Percentiles rank a stretch among this genome's conserved stretches.
Conservation (phyloP, 2,797 vertebrate species). For the Buphagus erythrorhynchus region DNA sequence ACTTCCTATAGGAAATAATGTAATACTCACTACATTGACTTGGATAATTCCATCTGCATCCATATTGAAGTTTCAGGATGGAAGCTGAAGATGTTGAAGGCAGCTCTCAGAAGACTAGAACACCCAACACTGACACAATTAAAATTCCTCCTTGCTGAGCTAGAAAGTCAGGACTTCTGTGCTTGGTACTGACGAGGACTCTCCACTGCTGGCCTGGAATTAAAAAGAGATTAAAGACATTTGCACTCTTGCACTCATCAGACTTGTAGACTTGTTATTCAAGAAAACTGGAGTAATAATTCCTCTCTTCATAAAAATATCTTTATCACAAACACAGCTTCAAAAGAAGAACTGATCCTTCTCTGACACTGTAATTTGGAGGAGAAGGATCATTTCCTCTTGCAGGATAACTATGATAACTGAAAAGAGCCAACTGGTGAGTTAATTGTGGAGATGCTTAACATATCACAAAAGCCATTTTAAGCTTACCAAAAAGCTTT, state of each 20-base stretch:
- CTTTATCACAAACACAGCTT: background rate
- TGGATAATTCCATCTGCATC: background rate
- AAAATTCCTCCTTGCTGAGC: background rate
- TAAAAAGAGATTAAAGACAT: background rate
- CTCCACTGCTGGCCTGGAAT: background rate
- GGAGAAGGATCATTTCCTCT: constrained; percentile 22
- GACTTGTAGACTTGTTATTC: background rate
- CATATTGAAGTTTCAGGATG: background rate
- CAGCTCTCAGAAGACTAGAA: background rate
- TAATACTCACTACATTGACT: background rate
- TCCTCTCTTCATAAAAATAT: background rate
- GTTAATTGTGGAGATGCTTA: background rate
- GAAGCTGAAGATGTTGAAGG: background rate
- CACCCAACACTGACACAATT: background rate
- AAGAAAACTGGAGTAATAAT: background rate
- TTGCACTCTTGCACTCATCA: background rate
- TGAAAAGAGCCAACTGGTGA: background rate
- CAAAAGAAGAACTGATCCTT: constrained; percentile 19
- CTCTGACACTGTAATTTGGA: background rate
- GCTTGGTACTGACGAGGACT: background rate
- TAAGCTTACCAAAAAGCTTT: background rate
- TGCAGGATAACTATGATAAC: constrained; percentile 1
- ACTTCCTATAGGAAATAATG: background rate
- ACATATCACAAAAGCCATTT: background rate
- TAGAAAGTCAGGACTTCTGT: background rate